phyloP scores from a whole-genome alignment of 2,113 vertebrate species.

The Ivindomyrus marchei region DNA sequence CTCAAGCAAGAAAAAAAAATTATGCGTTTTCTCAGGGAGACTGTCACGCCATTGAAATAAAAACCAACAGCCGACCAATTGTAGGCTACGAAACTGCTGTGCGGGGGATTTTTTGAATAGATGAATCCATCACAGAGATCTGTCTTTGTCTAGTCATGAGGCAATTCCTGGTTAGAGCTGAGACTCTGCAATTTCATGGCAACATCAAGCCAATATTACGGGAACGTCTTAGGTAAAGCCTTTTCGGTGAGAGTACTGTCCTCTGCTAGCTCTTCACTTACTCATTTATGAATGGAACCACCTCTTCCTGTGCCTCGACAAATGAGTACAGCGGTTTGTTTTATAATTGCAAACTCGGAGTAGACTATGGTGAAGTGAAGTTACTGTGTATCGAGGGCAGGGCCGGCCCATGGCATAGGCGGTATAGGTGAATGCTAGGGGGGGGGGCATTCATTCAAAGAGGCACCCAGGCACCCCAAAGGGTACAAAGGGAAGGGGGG shows the following conservation, averaged over 20 bases:
- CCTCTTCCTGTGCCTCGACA: not conserved
- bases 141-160: not conserved
- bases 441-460: not conserved
- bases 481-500: not conserved
- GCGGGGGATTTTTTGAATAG: not conserved
- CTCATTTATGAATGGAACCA: not conserved
- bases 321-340: not conserved
- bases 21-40: not conserved
- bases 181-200: not conserved
- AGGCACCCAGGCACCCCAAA: no score
- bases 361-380: not conserved
- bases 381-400: not conserved
- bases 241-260: not conserved
- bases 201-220: not conserved
- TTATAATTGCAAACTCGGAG: not conserved
- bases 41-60: not conserved
- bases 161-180: not conserved
- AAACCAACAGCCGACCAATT: not conserved
- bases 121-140: not conserved
- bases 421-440: not conserved
- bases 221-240: not conserved
- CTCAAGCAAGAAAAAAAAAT: not conserved
- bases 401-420: not conserved
- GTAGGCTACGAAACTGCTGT: not conserved
- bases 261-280: not conserved